These are phyloP conservation scores for Heteromurus nitidus DNA, from an alignment of 2,888 invertebrate species.

Conservation along the genomic window DNA sequence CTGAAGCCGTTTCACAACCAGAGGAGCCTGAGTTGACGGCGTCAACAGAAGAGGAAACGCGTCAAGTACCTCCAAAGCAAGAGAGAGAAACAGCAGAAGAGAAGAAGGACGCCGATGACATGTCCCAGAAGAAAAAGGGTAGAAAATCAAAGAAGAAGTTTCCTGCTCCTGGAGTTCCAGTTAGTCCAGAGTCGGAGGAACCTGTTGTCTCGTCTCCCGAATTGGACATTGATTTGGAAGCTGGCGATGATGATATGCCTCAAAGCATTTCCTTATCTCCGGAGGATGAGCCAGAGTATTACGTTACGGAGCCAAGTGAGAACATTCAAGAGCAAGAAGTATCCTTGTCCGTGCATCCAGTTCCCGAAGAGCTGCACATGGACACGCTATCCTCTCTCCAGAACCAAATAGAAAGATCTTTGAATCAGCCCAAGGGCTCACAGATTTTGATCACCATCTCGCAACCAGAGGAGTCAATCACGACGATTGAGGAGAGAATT, in stretches of 20 bases:
- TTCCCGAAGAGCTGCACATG: conserved; percentile 47
- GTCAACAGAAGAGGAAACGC: no score
- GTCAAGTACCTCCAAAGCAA: no score
- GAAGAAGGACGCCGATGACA: not conserved
- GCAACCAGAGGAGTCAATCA: conserved; percentile 27
- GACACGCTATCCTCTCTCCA: conserved; percentile 28
- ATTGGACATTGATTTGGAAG: no score
- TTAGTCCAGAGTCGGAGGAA: no score
- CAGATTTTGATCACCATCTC: conserved; percentile 28
- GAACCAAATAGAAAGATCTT: conserved; percentile 40
- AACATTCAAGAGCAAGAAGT: conserved; percentile 47
- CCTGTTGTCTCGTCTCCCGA: no score
- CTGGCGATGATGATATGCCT: no score
- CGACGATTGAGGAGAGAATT: conserved; percentile 13
- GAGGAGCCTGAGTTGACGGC: no score
- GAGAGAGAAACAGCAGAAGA: not conserved
- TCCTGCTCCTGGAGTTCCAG: no score
- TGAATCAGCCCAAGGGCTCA: conserved; percentile 47
- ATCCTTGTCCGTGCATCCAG: conserved; percentile 27
- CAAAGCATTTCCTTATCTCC: not conserved
- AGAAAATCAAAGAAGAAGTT: conserved; percentile 4
- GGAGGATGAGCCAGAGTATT: conserved; percentile 16
- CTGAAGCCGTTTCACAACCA: not conserved
- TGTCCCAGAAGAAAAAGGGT: conserved; percentile 13
- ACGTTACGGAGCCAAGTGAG: conserved; percentile 19